Base-by-base conservation (phyloP, 2,113 vertebrate species). In the Bujurquina vittata region DNA sequence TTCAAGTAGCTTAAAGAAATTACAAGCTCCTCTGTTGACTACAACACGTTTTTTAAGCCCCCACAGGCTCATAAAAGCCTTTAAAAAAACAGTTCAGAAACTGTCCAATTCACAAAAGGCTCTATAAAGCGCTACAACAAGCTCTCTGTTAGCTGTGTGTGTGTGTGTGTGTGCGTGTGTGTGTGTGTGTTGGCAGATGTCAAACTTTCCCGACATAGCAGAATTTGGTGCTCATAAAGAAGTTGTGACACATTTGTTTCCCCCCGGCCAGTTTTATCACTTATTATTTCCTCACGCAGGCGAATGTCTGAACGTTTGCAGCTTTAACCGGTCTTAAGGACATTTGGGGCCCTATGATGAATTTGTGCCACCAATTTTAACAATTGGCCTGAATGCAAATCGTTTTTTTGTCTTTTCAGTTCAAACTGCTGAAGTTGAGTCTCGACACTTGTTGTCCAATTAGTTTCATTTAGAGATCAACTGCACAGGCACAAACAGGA, bases 1-100 rank as follows among this genome's bases (percentile, higher is more conserved):
- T 72, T 72, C 65, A 72, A 72, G 65, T 72, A 72, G 52, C 65
- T 72, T 72, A 52, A 52, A 52, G 43, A 52, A 72, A 72, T 72
- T 72, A 52, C 65, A 31, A 29, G 3, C 43, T 72, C 65, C 26
- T n/a, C 43, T 72, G 65, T 72, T 72, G 65, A 52, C 65, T 0
- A 8, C 65, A 52, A 72, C 65, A 72, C 43, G 52, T 72, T 72
- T 72, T 33, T 52, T n/a, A 72, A 52, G 5, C 65, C 5, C 43
- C 43, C 0, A 52, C 52, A 18, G 43, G 65, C 65, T 72, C 43
- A 72, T 72, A 31, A 52, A 69, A 72, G 43, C 65, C 40, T 72
- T 69, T 20, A 72, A 72, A 52, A 62, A 20, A 52, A 72, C 43
- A 72, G 52, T 52, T 72, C 26, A 31, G 43, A 31, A 5, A 52